phyloP scores from a whole-genome alignment of 2,113 vertebrate species.

The Dipodomys stephensi region DNA sequence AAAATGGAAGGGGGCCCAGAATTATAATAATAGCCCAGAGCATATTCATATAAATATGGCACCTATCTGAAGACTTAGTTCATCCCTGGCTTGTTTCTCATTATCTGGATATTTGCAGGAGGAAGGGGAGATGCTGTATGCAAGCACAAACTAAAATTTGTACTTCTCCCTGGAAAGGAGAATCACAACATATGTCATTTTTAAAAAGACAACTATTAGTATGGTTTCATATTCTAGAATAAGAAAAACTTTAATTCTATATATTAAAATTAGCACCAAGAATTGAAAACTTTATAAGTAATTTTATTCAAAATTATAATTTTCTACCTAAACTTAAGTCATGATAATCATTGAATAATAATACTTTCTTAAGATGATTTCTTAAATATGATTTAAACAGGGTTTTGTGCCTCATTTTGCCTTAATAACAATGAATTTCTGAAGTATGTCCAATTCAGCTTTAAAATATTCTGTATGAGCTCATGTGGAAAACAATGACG shows the following conservation, averaged over 20 bases:
- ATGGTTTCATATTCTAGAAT: constrained; percentile 3
- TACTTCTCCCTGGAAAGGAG: background rate
- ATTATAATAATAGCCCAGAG: background rate
- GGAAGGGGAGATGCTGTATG: background rate
- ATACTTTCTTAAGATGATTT: constrained; percentile 10
- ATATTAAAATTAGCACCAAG: constrained; percentile 48
- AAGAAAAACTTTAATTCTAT: background rate
- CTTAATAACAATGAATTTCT: background rate
- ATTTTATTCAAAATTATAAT: constrained; percentile 60
- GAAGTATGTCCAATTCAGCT: background rate
- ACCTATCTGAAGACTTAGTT: background rate
- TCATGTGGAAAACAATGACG: background rate
- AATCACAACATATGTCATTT: background rate
- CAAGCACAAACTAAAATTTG: background rate
- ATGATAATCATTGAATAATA: constrained; percentile 38
- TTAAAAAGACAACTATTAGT: background rate
- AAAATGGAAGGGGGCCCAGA: constrained; percentile 25
- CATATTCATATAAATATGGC: background rate
- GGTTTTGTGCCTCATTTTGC: background rate
- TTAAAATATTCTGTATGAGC: background rate
- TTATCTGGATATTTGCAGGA: background rate
- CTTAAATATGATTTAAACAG: constrained; percentile 44
- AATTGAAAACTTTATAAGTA: constrained; percentile 39
- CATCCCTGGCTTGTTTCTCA: background rate
- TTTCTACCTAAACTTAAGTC: constrained; percentile 44